phyloP scores from a whole-genome alignment of 2,888 invertebrate species.

The Epistrophe eligans region DNA sequence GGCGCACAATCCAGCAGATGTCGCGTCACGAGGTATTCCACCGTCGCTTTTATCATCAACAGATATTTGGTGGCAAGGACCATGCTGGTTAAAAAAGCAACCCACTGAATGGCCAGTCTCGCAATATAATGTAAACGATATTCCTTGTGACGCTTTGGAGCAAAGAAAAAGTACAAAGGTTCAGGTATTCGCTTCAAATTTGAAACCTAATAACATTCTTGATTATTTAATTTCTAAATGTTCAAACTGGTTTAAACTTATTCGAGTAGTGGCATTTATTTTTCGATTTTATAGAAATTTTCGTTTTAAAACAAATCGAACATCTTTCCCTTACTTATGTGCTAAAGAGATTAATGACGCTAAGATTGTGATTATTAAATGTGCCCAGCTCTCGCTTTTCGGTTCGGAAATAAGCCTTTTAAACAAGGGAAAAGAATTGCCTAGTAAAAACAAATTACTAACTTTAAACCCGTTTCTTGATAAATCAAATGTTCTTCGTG shows the following conservation, averaged over 20 bases:
- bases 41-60: background rate
- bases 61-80: background rate
- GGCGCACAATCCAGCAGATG: background rate
- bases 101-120: background rate
- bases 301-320: background rate
- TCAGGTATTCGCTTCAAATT: background rate
- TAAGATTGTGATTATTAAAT: background rate
- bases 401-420: background rate
- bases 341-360: background rate
- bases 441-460: background rate
- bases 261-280: background rate
- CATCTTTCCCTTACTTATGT: background rate
- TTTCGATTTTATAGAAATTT: background rate
- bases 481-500: background rate
- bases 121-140: background rate
- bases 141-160: background rate
- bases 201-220: background rate
- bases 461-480: background rate
- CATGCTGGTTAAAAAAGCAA: background rate
- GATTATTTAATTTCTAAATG: background rate
- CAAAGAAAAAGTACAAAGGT: background rate
- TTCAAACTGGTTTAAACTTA: background rate
- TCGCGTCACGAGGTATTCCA: background rate
- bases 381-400: background rate
- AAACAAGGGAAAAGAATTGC: background rate